Evolutionary conservation across 2,888 invertebrate species (phyloP).

Genomic region (Tridacna crocea): DNA sequence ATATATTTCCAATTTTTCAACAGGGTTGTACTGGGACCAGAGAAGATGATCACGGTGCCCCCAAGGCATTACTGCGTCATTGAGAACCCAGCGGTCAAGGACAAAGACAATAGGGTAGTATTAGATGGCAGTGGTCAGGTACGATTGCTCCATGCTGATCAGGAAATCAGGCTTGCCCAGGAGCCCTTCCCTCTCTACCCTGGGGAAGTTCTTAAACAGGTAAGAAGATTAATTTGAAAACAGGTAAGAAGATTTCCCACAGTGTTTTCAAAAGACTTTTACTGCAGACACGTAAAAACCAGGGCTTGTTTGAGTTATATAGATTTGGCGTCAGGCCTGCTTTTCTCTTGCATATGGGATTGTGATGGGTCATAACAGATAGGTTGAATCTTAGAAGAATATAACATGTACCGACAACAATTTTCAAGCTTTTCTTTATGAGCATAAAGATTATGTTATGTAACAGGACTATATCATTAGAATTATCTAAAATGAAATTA

Average conservation of each 20-base stretch:
- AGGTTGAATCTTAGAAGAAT: too few species aligned
- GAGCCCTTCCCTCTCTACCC: slow-evolving; percentile 86
- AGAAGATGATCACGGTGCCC: slow-evolving; percentile 85
- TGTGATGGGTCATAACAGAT: too few species aligned
- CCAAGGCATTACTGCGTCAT: slow-evolving; percentile 85
- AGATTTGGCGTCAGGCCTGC: too few species aligned
- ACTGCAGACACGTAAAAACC: too few species aligned
- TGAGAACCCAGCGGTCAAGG: slow-evolving; percentile 84
- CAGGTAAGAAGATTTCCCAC: background rate
- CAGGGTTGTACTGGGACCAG: slow-evolving; percentile 84
- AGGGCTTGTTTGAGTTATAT: too few species aligned
- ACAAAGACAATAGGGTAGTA: slow-evolving; percentile 80
- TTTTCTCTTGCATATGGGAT: too few species aligned
- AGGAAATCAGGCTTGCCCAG: slow-evolving; percentile 85
- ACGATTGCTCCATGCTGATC: slow-evolving; percentile 84
- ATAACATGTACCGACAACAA: too few species aligned
- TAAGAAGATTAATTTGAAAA: slow-evolving; percentile 36
- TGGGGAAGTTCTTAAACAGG: slow-evolving; percentile 83
- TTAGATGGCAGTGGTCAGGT: slow-evolving; percentile 84
- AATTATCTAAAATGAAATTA: too few species aligned
- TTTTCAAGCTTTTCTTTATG: too few species aligned
- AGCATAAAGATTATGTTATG: too few species aligned
- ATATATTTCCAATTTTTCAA: background rate
- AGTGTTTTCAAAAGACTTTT: too few species aligned
- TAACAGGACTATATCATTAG: too few species aligned